phyloP scores from a whole-genome alignment of 2,113 vertebrate genomes.

The Petaurus breviceps region DNA sequence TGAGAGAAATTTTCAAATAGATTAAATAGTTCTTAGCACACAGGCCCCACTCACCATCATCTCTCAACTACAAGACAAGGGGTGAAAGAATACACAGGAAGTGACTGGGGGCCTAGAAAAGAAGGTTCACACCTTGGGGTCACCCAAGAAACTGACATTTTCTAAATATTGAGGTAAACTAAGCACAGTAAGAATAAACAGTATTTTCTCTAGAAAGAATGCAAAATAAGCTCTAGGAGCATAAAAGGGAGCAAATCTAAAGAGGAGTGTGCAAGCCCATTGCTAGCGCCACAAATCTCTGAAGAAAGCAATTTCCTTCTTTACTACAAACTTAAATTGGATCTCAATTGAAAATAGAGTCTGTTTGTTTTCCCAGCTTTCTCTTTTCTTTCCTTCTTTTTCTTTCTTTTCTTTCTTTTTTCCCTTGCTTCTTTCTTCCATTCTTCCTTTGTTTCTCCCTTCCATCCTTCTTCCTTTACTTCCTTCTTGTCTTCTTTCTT shows the following conservation, averaged over 20 bases:
- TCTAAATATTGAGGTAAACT: neutral
- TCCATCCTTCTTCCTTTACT: neutral
- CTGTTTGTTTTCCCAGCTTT: neutral
- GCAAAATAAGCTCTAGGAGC: neutral
- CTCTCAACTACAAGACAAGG: neutral
- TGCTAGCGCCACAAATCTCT: neutral
- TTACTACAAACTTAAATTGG: neutral
- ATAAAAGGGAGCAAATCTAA: neutral
- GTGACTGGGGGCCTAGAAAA: neutral
- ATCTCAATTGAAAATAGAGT: neutral
- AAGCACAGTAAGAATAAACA: constrained; percentile 13
- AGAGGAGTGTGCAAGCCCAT: neutral
- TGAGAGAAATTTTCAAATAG: neutral
- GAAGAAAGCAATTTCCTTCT: neutral
- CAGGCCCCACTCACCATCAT: neutral
- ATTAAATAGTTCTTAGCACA: neutral
- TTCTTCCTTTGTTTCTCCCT: neutral
- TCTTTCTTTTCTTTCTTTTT: neutral
- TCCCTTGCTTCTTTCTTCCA: neutral
- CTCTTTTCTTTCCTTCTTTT: too few species aligned
- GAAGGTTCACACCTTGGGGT: neutral
- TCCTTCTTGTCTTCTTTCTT: too few species aligned
- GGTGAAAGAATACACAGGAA: neutral
- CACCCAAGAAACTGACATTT: constrained; percentile 15
- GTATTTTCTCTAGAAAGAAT: neutral